Evolutionary conservation across 1,140 invertebrate species (phyloP).

Genomic region (Sitophilus oryzae): DNA sequence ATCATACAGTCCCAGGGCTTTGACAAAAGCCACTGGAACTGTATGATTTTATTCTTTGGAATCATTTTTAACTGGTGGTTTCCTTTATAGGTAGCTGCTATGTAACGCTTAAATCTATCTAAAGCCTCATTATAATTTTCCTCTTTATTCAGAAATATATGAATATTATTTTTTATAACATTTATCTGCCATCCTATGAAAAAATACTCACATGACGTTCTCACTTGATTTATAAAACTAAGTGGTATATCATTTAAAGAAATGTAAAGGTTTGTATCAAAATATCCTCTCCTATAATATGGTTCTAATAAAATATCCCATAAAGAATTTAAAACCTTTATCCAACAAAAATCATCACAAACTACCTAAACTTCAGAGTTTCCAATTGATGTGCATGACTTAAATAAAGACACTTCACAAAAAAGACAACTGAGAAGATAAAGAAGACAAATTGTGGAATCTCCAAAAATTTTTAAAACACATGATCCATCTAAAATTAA

Average conservation of each 20-base stretch:
- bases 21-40: too few relatives aligned
- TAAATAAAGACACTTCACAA: slow-evolving; percentile 66
- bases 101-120: slow-evolving; percentile 25
- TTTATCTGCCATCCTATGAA: slow-evolving; percentile 61
- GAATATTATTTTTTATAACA: slow-evolving; percentile 59
- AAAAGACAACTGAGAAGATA: slow-evolving; percentile 77
- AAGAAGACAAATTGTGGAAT: slow-evolving; percentile 68
- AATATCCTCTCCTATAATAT: slow-evolving; percentile 44
- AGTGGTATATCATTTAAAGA: slow-evolving; percentile 54
- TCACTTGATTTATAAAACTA: slow-evolving; percentile 63
- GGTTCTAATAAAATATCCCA: slow-evolving; percentile 47
- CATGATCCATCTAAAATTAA: slow-evolving; percentile 63
- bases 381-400: slow-evolving; percentile 87
- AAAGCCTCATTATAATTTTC: slow-evolving; percentile 37
- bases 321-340: slow-evolving; percentile 43
- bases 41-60: slow-evolving; percentile 15
- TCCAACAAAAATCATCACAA: slow-evolving; percentile 61
- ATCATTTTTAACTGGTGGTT: slow-evolving; percentile 29
- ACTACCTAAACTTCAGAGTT: slow-evolving; percentile 92
- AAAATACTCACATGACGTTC: slow-evolving; percentile 55
- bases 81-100: slow-evolving; percentile 29
- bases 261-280: slow-evolving; percentile 45
- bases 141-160: slow-evolving; percentile 50
- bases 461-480: slow-evolving; percentile 88
- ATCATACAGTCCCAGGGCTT: too few relatives aligned